Evolutionary conservation across 2,113 vertebrate species (phyloP), one percentile per base, ranked within the genome.

Genomic region (Chloropsis cyanopogon): DNA sequence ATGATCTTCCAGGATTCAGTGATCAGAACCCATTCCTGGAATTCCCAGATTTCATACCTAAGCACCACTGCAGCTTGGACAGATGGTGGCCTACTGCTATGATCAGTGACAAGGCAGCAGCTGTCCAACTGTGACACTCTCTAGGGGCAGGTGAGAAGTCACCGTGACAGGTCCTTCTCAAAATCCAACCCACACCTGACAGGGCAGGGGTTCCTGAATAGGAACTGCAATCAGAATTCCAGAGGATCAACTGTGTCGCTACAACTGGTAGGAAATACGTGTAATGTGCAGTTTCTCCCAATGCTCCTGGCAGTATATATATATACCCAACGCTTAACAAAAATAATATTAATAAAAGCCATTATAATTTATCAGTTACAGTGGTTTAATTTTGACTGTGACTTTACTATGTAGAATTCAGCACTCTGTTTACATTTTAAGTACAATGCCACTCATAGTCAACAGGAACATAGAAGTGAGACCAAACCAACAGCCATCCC

Each of bases 181-280:
- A 14, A 39, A 31, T 10, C 29, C 14, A 79, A n/a, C 7, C 17
- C 4, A 0, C 26, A 25, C 1, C 24, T 60, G 35, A 39, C 8
- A 66, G 37, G 29, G 3, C 2, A 1, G 20, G 24, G 10, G 2
- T 4, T 41, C 42, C 17, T 4, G 1, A 66, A 17, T 0, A 2
- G 7, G 10, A 47, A 39, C 19, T 10, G 5, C 50, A 81, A 12
- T 29, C 26, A 33, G 4, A 4, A 28, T 33, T 61, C 22, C 47
- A 52, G 26, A 68, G 39, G 5, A 15, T 9, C 13, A 47, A 9
- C 10, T 2, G 26, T 1, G 1, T 3, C 16, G 42, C 11, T 29
- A 0, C 6, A 33, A 23, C 0, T 11, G 22, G 19, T 42, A 73
- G 2, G 7, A 57, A 52, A 1, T 0, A 0, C 2, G 2, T 14